These are phyloP conservation scores for Porites lobata DNA, from an alignment of 92 coral and sea anemone genomes.

Conservation along the genomic window DNA sequence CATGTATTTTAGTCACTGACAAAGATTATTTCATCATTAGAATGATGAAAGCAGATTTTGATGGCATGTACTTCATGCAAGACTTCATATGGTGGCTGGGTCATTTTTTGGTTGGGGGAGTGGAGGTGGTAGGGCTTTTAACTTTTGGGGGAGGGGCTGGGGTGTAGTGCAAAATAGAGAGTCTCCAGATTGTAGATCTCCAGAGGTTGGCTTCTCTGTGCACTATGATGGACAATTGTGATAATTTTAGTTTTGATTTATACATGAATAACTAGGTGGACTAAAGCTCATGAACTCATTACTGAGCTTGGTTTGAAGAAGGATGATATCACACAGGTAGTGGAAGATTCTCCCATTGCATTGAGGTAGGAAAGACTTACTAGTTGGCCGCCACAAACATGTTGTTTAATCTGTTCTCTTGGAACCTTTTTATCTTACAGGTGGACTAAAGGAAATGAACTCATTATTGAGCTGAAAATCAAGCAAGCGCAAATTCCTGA, in stretches of 20 bases:
- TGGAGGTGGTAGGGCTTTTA: too few relatives aligned
- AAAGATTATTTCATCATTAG: too few relatives aligned
- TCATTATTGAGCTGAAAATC: constrained; percentile 81
- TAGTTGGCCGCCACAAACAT: not conserved
- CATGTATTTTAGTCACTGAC: too few relatives aligned
- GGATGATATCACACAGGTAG: constrained; percentile 72
- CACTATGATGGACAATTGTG: not conserved
- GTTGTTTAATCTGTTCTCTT: not conserved
- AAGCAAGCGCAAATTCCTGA: constrained; percentile 76
- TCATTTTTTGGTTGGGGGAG: too few relatives aligned
- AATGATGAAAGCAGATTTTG: too few relatives aligned
- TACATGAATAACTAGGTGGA: constrained; percentile 76
- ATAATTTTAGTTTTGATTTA: constrained; percentile 8
- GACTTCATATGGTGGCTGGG: too few relatives aligned
- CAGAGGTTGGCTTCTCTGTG: too few relatives aligned
- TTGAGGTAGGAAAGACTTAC: constrained; percentile 64
- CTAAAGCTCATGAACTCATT: constrained; percentile 75
- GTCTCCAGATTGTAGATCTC: too few relatives aligned
- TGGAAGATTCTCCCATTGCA: constrained; percentile 78
- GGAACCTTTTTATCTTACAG: constrained; percentile 54
- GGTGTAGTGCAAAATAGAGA: too few relatives aligned
- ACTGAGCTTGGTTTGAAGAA: constrained; percentile 79
- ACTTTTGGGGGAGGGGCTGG: too few relatives aligned
- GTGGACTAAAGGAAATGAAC: constrained; percentile 92
- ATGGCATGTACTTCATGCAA: too few relatives aligned